Conservation (phyloP, 2,888 invertebrate genomes). For the Ennomos erosarius region DNA sequence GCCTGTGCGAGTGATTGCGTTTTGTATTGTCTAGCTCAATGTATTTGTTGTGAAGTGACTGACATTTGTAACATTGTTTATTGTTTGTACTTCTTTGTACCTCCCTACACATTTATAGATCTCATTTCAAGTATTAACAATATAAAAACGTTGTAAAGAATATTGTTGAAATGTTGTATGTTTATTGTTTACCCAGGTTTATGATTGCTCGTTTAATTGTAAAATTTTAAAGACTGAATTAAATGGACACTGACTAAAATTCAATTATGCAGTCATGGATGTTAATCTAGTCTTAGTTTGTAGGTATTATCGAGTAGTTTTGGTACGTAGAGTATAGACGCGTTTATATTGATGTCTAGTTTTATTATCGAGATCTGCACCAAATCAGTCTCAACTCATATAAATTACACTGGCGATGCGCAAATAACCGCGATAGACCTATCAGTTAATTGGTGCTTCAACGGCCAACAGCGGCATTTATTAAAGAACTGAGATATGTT, state of each 20-base stretch:
- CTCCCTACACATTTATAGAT: constrained; percentile 29
- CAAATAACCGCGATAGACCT: too few relatives aligned
- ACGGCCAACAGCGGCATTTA: too few relatives aligned
- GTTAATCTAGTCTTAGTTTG: constrained; percentile 62
- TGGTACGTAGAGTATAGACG: constrained; percentile 48
- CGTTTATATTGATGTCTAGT: constrained; percentile 64
- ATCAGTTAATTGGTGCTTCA: too few relatives aligned
- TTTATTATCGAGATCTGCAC: constrained; percentile 36
- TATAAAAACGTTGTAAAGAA: constrained; percentile 19
- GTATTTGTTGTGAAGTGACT: constrained; percentile 58
- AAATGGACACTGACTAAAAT: constrained; percentile 74
- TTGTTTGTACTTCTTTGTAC: constrained; percentile 36
- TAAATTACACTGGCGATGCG: too few relatives aligned
- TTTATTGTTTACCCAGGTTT: constrained; percentile 51
- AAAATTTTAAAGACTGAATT: constrained; percentile 82
- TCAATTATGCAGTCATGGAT: constrained; percentile 79
- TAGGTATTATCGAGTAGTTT: constrained; percentile 53
- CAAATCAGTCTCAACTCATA: constrained; percentile 26
- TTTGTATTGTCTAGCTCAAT: constrained; percentile 66
- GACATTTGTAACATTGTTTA: constrained; percentile 53
- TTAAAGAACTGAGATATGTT: too few relatives aligned
- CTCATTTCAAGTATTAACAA: constrained; percentile 13
- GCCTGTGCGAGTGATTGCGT: constrained; percentile 40
- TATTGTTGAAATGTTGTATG: constrained; percentile 30
- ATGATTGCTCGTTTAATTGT: constrained; percentile 66